Evolutionary conservation across 2,888 invertebrate genomes (phyloP), one percentile per base, ranked within the genome.

Genomic region (Aleiodes leptofemur): DNA sequence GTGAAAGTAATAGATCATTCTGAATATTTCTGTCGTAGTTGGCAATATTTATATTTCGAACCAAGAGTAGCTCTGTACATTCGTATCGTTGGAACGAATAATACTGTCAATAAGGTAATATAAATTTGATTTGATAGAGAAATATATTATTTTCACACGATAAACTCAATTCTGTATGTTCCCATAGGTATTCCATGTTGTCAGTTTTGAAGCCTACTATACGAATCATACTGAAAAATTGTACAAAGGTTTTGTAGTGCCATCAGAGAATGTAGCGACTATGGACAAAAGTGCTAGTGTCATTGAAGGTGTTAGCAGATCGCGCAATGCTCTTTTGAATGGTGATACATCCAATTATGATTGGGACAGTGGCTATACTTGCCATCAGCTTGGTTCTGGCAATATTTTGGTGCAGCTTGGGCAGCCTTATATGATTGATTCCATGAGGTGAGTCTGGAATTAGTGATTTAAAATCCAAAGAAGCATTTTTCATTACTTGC

Each of bases 351-450:
- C 94, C 85, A 95, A 96, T 90, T 99, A 99, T 90, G 98, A 99
- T 91, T 99, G 98, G 98, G 99, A 99, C 90, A 96, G 96, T 72
- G 98, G 98, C 79, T 99, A 98, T 90, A 98, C 98, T 4, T 98
- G 98, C 90, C 98, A 98, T 91, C 98, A 98, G 90, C 91, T 97
- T 78, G 97, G 97, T 82, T 96, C 96, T 81, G 98, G 99, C 76
- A 95, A 96, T 82, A 98, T 99, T 86, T 93, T 97, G 83, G 95
- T 99, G 78, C 98, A 99, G 90, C 92, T 99, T 81, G 97, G 94
- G 74, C 99, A 99, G 92, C 99, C 99, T 3, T 98, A 97, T 90
- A 92, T 97, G 86, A 94, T 99, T 78, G 94, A 94, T 74, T 97
- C 97, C 38, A 93, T 99, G 92, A 93, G 97, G 90, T 91, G 84